These are phyloP conservation scores for Leptobrachium leishanense DNA, from an alignment of 2,113 vertebrate genomes.

Conservation along the genomic window DNA sequence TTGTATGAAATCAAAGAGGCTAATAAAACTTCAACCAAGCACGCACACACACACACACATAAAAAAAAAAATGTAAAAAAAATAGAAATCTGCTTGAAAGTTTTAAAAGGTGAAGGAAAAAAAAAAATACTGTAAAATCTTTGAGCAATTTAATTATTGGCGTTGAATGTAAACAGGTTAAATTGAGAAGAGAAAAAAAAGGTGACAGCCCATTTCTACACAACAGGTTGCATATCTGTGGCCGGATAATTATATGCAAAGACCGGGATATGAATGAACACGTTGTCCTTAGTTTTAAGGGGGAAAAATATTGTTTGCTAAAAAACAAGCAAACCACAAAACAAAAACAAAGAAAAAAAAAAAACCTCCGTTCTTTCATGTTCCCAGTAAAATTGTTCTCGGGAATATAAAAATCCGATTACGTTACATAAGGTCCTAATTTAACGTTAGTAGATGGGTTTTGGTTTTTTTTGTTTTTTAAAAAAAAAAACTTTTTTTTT, in stretches of 20 bases:
- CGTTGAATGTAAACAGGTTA: slow-evolving; percentile 20
- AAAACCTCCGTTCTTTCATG: not conserved
- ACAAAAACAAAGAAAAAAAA: not conserved
- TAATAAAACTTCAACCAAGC: slow-evolving; percentile 18
- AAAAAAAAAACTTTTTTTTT: too few relatives aligned
- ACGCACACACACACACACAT: too few relatives aligned
- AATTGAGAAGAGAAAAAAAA: not conserved
- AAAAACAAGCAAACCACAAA: too few relatives aligned
- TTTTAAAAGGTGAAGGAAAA: not conserved
- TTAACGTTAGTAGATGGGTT: not conserved
- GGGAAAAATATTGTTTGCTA: too few relatives aligned
- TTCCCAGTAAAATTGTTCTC: slow-evolving; percentile 2
- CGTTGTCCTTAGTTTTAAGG: not conserved
- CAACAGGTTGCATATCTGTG: slow-evolving; percentile 68
- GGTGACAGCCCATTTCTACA: slow-evolving; percentile 38
- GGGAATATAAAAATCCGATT: not conserved
- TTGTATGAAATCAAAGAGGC: slow-evolving; percentile 20
- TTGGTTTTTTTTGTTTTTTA: not conserved
- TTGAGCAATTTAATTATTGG: slow-evolving; percentile 14
- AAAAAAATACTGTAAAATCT: slow-evolving; percentile 12
- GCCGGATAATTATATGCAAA: slow-evolving; percentile 63
- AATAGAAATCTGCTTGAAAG: slow-evolving; percentile 12
- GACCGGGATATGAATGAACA: slow-evolving; percentile 48
- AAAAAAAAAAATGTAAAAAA: too few relatives aligned
- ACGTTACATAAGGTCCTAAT: not conserved